phyloP scores from a whole-genome alignment of 2,113 vertebrate species.

The Mustela lutreola region DNA sequence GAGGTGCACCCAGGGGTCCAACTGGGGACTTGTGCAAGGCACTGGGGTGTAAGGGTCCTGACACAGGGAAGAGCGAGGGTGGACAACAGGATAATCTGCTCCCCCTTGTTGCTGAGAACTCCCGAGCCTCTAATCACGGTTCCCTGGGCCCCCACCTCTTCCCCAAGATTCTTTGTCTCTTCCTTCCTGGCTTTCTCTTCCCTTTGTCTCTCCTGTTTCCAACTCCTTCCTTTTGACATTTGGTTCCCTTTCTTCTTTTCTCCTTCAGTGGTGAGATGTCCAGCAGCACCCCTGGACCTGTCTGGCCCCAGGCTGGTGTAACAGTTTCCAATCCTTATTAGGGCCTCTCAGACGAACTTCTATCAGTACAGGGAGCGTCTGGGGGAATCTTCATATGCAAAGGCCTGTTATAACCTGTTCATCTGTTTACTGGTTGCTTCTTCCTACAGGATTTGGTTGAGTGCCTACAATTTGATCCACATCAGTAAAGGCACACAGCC shows the following conservation, averaged over 20 bases:
- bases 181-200: not conserved
- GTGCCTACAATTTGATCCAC: not conserved
- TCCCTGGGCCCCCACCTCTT: not conserved
- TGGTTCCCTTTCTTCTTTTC: not conserved
- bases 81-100: no score
- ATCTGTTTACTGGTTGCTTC: not conserved
- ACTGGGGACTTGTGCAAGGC: not conserved
- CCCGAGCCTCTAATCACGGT: fast-evolving
- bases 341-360: not conserved
- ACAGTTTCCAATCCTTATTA: not conserved
- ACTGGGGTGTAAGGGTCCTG: not conserved
- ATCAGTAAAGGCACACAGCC: not conserved
- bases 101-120: not conserved
- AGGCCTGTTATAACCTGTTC: not conserved
- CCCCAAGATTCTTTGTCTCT: not conserved
- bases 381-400: not conserved
- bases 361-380: not conserved
- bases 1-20: not conserved
- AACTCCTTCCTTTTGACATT: not conserved
- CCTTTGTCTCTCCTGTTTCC: not conserved
- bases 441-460: not conserved
- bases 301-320: no score
- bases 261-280: not conserved
- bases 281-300: not conserved
- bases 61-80: not conserved